Evolutionary conservation across 2,113 vertebrate genomes (phyloP).

Genomic region (Indicator maculatus): DNA sequence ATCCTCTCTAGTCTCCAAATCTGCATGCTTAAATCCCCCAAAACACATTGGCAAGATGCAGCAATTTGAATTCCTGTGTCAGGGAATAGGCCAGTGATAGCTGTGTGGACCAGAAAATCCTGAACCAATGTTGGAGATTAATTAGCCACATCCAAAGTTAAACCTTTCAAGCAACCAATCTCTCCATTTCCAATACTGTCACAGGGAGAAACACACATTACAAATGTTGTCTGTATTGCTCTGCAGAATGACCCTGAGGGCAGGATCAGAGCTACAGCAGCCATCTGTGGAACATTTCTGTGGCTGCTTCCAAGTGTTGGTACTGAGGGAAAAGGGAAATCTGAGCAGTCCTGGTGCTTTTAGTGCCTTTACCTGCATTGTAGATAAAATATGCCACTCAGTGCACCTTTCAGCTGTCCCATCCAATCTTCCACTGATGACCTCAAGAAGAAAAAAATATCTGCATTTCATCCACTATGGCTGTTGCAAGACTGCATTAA

Average conservation of each 20-base stretch:
- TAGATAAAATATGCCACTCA: not conserved
- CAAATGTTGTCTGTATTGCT: conserved; percentile 11
- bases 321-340: not conserved
- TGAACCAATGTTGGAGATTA: conserved; percentile 10
- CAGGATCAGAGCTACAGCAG: conserved; percentile 35
- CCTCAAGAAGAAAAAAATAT: not conserved
- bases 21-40: not conserved
- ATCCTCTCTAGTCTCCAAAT: conserved; percentile 5
- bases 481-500: not conserved
- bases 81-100: not conserved
- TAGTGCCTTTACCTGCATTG: not conserved
- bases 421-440: not conserved
- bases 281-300: conserved; percentile 13
- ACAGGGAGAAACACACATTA: conserved; percentile 4
- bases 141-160: conserved; percentile 39
- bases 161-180: conserved; percentile 24
- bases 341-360: not conserved
- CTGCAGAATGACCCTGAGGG: conserved; percentile 30
- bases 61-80: not conserved
- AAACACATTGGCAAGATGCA: conserved; percentile 5
- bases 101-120: conserved; percentile 18
- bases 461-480: not conserved
- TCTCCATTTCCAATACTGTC: not conserved
- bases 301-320: not conserved
- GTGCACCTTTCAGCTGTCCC: not conserved